Percentiles rank a stretch among this genome's conserved stretches.
Evolutionary conservation across 2,888 invertebrate species (phyloP).

Genomic region (Apodemia zela): DNA sequence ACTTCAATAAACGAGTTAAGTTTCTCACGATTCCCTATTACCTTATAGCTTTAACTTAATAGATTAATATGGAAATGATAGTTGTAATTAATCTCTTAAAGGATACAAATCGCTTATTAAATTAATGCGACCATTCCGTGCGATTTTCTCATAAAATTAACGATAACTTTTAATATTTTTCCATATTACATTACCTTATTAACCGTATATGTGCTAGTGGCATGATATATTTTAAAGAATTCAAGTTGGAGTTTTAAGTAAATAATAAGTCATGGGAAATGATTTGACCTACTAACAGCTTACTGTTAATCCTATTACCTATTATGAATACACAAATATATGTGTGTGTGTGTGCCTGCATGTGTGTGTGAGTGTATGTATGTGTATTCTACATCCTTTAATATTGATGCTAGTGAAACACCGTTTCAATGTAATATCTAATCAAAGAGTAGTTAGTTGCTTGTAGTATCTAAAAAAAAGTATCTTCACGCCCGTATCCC

Average conservation of each 20-base stretch:
- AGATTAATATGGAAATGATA: slow-evolving; percentile 12
- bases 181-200: slow-evolving; percentile 26
- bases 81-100: slow-evolving; percentile 18
- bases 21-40: slow-evolving; percentile 11
- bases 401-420: too few relatives aligned
- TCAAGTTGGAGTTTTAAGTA: neutral
- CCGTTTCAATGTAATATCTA: too few relatives aligned
- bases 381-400: too few relatives aligned
- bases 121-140: slow-evolving; percentile 17
- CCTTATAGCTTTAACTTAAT: slow-evolving; percentile 1
- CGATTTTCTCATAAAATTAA: slow-evolving; percentile 20
- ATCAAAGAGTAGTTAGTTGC: too few relatives aligned
- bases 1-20: neutral
- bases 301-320: neutral
- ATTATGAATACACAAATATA: too few relatives aligned
- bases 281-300: neutral
- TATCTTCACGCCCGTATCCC: too few relatives aligned
- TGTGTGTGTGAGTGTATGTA: too few relatives aligned
- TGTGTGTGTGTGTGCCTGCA: too few relatives aligned
- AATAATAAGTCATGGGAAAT: slow-evolving; percentile 2
- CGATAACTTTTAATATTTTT: slow-evolving; percentile 30
- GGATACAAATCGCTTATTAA: slow-evolving; percentile 18
- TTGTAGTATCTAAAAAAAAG: too few relatives aligned
- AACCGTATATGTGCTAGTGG: slow-evolving; percentile 26
- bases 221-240: slow-evolving; percentile 22